Conservation (phyloP, 2,888 invertebrate genomes). For the Aleiodes testaceus region DNA sequence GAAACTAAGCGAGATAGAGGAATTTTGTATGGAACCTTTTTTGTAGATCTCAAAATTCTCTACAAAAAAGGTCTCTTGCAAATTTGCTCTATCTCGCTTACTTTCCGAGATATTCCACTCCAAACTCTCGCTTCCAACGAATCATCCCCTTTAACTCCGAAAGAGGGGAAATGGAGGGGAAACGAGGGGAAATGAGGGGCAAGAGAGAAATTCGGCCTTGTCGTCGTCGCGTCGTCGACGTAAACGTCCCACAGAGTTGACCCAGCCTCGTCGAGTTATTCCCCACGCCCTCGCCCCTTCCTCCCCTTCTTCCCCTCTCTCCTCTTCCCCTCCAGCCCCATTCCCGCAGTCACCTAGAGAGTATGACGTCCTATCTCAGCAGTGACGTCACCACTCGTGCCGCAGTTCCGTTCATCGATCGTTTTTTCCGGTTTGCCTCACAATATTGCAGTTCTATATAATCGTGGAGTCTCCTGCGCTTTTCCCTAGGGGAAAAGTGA, state of each 20-base stretch:
- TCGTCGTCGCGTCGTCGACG: conserved; percentile 65
- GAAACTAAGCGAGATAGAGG: too few relatives aligned
- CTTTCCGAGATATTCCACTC: too few relatives aligned
- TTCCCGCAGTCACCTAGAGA: conserved; percentile 36
- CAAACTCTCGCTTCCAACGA: too few relatives aligned
- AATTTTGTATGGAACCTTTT: too few relatives aligned
- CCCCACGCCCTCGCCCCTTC: conserved; percentile 31
- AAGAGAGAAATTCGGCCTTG: conserved; percentile 63
- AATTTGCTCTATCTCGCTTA: too few relatives aligned
- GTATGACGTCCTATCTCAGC: conserved; percentile 67
- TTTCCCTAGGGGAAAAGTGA: too few relatives aligned
- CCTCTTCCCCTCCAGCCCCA: conserved; percentile 8
- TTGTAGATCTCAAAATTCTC: too few relatives aligned
- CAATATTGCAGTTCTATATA: conserved; percentile 13
- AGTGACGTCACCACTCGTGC: conserved; percentile 70
- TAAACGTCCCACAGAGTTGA: conserved; percentile 63
- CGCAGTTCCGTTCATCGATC: conserved; percentile 72
- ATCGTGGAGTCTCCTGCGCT: not conserved
- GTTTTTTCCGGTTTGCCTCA: conserved; percentile 42
- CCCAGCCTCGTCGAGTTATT: conserved; percentile 52
- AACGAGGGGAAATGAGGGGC: too few relatives aligned
- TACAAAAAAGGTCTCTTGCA: too few relatives aligned
- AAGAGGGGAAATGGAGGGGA: too few relatives aligned
- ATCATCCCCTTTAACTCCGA: too few relatives aligned
- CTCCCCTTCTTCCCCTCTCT: conserved; percentile 43